phyloP scores from a whole-genome alignment of 2,888 invertebrate species.

The Sialis lutaria region DNA sequence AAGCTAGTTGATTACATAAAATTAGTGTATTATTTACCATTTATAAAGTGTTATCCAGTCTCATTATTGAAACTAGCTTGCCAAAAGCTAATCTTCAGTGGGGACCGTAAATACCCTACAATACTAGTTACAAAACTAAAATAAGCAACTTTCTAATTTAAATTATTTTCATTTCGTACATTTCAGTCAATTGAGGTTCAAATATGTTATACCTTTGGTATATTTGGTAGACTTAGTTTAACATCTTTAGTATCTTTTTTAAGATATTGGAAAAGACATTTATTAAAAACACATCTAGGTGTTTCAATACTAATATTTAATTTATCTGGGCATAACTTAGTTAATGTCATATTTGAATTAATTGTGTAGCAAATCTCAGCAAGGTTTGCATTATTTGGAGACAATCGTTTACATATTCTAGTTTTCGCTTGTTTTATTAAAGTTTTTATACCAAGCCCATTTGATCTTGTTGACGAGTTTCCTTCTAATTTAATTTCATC shows the following conservation, averaged over 20 bases:
- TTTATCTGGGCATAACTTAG: conserved; percentile 2
- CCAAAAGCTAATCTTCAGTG: too few species aligned
- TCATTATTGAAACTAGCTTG: too few species aligned
- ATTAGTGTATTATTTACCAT: too few species aligned
- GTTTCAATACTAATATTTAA: conserved; percentile 1
- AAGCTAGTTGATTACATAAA: too few species aligned
- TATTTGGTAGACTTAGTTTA: too few species aligned
- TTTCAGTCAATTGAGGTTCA: too few species aligned
- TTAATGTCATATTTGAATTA: conserved; percentile 56
- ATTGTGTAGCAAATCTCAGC: conserved; percentile 58
- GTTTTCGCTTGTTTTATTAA: conserved; percentile 45
- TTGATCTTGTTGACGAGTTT: conserved; percentile 45
- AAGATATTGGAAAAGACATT: conserved; percentile 16
- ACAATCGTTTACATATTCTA: conserved; percentile 29
- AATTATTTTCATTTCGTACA: conserved; percentile 8
- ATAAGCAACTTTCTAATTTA: conserved; percentile 7
- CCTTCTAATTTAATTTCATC: conserved; percentile 50
- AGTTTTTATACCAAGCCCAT: conserved; percentile 56
- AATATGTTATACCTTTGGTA: too few species aligned
- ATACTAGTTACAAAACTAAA: conserved; percentile 35
- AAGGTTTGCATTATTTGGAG: conserved; percentile 32
- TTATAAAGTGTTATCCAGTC: too few species aligned
- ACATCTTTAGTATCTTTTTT: conserved; percentile 12
- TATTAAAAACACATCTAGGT: conserved; percentile 19
- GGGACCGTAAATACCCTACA: too few species aligned